These are phyloP conservation scores for Popillia japonica DNA, from an alignment of 1,140 invertebrate species.

Conservation along the genomic window DNA sequence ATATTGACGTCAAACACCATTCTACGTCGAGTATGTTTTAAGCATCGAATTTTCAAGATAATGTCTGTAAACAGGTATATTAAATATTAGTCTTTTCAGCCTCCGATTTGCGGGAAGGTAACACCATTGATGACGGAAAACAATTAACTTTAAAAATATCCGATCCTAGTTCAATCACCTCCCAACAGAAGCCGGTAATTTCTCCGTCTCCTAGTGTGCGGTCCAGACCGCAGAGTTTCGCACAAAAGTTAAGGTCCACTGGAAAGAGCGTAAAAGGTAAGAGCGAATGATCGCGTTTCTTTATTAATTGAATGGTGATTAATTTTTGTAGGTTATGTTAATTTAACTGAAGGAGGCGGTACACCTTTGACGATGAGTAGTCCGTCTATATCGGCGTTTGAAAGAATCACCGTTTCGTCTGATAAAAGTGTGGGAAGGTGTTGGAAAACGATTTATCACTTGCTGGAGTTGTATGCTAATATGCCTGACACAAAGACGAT, in stretches of 20 bases:
- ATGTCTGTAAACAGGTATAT: too few species aligned
- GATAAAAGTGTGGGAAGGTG: slow-evolving; percentile 72
- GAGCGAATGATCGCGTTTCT: slow-evolving; percentile 50
- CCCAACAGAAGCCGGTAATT: slow-evolving; percentile 59
- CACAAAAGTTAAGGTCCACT: slow-evolving; percentile 83
- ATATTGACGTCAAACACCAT: slow-evolving; percentile 55
- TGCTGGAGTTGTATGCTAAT: slow-evolving; percentile 91
- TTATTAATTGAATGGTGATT: not conserved
- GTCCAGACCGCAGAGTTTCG: slow-evolving; percentile 84
- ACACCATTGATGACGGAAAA: slow-evolving; percentile 49
- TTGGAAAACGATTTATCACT: slow-evolving; percentile 93
- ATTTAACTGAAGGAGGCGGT: slow-evolving; percentile 71
- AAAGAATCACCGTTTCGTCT: slow-evolving; percentile 64
- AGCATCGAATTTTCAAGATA: not conserved
- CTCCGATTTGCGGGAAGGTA: slow-evolving; percentile 72
- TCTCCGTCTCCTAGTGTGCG: slow-evolving; percentile 73
- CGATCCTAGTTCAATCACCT: slow-evolving; percentile 52
- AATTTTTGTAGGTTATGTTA: slow-evolving; percentile 59
- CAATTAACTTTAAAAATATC: slow-evolving; percentile 59
- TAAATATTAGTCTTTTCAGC: slow-evolving; percentile 58
- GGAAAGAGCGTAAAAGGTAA: slow-evolving; percentile 77
- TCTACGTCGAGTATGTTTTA: slow-evolving; percentile 49
- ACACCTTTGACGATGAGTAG: slow-evolving; percentile 74
- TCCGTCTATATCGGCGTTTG: slow-evolving; percentile 67
- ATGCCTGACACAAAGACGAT: slow-evolving; percentile 95